These are phyloP conservation scores for Lasioglossum zephyrum DNA, from an alignment of 2,888 invertebrate genomes.

Conservation along the genomic window DNA sequence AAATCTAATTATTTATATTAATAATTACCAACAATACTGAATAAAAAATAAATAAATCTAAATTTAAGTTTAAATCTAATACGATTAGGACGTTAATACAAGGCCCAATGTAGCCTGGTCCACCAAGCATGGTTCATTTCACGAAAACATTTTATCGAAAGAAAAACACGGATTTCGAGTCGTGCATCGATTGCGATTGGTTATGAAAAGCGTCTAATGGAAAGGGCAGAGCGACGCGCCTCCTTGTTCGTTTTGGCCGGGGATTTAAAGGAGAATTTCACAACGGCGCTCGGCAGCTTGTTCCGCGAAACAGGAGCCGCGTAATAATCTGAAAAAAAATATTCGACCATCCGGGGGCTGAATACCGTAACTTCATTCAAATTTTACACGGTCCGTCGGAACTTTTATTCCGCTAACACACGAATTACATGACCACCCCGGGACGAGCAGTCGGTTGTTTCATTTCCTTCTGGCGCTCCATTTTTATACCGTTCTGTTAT, in stretches of 20 bases:
- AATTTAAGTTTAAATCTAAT: too few species aligned
- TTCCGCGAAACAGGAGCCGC: background rate
- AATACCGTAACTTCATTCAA: slow-evolving; percentile 16
- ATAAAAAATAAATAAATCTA: too few species aligned
- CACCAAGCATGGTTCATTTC: background rate
- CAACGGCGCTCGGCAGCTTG: background rate
- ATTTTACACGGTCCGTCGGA: slow-evolving; percentile 13
- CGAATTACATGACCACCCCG: slow-evolving; percentile 18
- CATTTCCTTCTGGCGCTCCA: slow-evolving; percentile 20
- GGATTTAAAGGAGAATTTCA: slow-evolving; percentile 9
- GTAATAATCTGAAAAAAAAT: slow-evolving; percentile 23
- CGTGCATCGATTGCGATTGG: background rate
- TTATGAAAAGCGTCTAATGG: background rate
- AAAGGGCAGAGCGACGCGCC: background rate
- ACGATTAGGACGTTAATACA: background rate
- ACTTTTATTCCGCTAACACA: slow-evolving; percentile 24
- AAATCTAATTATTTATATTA: too few species aligned
- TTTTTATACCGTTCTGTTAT: slow-evolving; percentile 31
- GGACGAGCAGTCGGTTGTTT: slow-evolving; percentile 11
- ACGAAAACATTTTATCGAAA: background rate
- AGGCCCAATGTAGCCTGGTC: background rate
- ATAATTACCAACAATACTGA: too few species aligned
- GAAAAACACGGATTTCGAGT: background rate
- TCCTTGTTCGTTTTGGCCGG: background rate
- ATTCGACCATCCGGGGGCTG: background rate